Evolutionary conservation across 2,888 invertebrate genomes (phyloP).

Genomic region (Drosophila atripex): DNA sequence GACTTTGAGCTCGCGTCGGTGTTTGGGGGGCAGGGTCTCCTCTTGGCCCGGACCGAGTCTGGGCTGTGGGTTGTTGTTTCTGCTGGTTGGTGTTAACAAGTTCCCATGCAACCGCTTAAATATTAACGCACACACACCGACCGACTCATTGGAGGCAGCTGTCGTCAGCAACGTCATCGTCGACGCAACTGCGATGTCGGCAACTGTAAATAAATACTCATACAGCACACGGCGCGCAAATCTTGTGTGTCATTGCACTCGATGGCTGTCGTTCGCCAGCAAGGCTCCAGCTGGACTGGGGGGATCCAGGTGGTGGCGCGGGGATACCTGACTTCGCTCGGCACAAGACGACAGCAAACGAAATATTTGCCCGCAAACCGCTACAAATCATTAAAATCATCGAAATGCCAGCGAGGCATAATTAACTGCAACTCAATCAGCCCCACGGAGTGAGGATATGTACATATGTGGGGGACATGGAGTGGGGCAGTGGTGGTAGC

Average conservation of each 20-base stretch:
- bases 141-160: conserved; percentile 47
- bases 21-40: conserved; percentile 1
- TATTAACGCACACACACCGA: conserved; percentile 72
- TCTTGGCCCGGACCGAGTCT: conserved; percentile 9
- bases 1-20: conserved; percentile 13
- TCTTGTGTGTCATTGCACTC: conserved; percentile 80
- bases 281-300: conserved; percentile 3
- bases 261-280: conserved; percentile 33
- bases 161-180: conserved; percentile 57
- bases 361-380: conserved; percentile 60
- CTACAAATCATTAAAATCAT: conserved; percentile 76
- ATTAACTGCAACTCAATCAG: conserved; percentile 78
- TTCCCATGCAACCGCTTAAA: conserved; percentile 80
- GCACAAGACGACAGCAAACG: conserved; percentile 46
- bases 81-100: conserved; percentile 78
- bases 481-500: background rate
- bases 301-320: too few species aligned
- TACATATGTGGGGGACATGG: background rate
- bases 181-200: conserved; percentile 50
- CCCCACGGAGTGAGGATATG: conserved; percentile 6
- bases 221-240: conserved; percentile 70
- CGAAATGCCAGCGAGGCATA: conserved; percentile 67
- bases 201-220: conserved; percentile 80
- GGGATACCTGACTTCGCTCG: conserved; percentile 22
- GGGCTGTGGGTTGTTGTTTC: conserved; percentile 31